These are phyloP conservation scores for Porites divaricata DNA, from an alignment of 92 coral and sea anemone species.

Conservation along the genomic window DNA sequence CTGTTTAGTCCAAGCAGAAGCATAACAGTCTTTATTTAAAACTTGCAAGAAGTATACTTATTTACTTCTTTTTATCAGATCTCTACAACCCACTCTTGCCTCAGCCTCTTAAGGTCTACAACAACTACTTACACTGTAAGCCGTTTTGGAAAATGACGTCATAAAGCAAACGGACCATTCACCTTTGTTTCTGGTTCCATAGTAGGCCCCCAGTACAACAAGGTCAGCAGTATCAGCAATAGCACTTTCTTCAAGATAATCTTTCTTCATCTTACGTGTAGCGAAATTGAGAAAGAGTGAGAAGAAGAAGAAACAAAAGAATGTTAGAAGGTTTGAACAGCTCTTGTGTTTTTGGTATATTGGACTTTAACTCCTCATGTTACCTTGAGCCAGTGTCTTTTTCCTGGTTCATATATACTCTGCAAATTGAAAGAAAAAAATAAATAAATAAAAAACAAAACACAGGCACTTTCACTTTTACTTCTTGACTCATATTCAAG, in stretches of 20 bases:
- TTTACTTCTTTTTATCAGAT: no score
- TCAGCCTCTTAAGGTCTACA: no score
- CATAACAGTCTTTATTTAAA: no score
- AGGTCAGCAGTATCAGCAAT: slow-evolving; percentile 99
- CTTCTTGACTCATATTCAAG: no score
- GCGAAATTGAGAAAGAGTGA: neutral
- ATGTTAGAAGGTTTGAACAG: neutral
- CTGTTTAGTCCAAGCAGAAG: no score
- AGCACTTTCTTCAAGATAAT: slow-evolving; percentile 96
- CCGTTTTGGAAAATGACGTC: no score
- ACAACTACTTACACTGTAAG: no score
- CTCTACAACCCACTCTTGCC: no score
- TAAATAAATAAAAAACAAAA: no score
- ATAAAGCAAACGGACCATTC: neutral
- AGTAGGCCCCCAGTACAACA: slow-evolving; percentile 97
- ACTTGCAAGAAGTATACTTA: no score
- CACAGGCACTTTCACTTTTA: no score
- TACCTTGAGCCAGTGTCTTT: slow-evolving; percentile 98
- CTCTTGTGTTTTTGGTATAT: neutral
- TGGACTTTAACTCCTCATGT: neutral
- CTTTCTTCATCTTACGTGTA: slow-evolving; percentile 90
- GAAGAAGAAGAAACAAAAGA: neutral
- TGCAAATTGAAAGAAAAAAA: slow-evolving; percentile 30
- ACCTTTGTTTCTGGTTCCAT: slow-evolving; percentile 98
- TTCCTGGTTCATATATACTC: slow-evolving; percentile 98